phyloP scores from a whole-genome alignment of 2,113 vertebrate genomes.

The Psammodynastes pulverulentus region DNA sequence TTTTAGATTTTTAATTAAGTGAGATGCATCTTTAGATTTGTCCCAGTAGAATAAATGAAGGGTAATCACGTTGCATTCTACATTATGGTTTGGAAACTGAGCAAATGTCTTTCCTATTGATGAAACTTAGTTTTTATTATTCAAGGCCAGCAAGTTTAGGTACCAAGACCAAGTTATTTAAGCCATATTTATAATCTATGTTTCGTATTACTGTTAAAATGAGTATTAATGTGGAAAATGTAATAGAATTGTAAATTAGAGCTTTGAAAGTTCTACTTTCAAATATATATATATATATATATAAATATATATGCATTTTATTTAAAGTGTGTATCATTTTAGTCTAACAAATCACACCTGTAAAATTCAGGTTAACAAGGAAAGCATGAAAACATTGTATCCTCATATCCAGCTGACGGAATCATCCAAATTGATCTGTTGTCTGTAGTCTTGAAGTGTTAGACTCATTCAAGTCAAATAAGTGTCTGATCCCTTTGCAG shows the following conservation, averaged over 20 bases:
- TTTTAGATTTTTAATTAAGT: not conserved
- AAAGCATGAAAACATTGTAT: slow-evolving; percentile 33
- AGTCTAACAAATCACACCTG: slow-evolving; percentile 31
- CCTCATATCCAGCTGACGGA: slow-evolving; percentile 40
- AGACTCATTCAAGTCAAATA: slow-evolving; percentile 32
- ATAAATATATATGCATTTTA: not conserved
- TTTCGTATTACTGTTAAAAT: not conserved
- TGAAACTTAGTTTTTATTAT: not conserved
- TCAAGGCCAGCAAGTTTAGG: not conserved
- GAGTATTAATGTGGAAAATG: not conserved
- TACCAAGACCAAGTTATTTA: not conserved
- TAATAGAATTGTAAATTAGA: not conserved
- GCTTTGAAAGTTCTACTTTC: not conserved
- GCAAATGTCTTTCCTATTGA: not conserved
- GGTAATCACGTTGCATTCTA: not conserved
- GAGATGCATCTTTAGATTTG: not conserved
- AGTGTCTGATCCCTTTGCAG: slow-evolving; percentile 30
- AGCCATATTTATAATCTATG: not conserved
- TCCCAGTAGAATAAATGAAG: not conserved
- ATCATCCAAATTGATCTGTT: slow-evolving; percentile 52
- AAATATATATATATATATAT: not conserved
- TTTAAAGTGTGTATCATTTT: not conserved
- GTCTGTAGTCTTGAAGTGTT: slow-evolving; percentile 47
- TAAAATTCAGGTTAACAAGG: slow-evolving; percentile 12
- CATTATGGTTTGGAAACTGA: not conserved